Evolutionary conservation across 2,888 invertebrate species (phyloP), one percentile per base, ranked within the genome.

Genomic region (Ophion obscuratus): DNA sequence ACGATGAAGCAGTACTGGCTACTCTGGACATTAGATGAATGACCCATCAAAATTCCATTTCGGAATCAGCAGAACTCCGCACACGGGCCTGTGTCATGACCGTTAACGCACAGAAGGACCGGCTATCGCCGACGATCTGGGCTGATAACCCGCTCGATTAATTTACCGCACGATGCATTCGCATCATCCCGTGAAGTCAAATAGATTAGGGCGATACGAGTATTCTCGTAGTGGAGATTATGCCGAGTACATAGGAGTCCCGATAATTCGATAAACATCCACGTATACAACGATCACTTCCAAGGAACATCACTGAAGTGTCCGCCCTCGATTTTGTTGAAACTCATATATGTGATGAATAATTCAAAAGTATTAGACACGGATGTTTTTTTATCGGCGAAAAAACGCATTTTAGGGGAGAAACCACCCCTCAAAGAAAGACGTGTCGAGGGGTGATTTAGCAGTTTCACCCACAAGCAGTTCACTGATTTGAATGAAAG

Each of bases 71-170:
- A 70, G 11, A 74, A 74, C 53, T 53, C 57, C 59, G 57, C 44
- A 67, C 57, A 76, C 14, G 17, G 24, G 36, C 47, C 36, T 62
- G 53, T 24, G 59, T 70, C 53, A 57, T 57, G 62, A n/a, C 24
- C 62, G 64, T 27, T 17, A 36, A 61, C 36, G 24, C 66, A 62
- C 53, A 17, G 61, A 61, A 27, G 17, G 24, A 31, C 47, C 27
- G 61, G 67, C 74, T 75, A 78, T 85, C 85, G 78, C 57, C 78
- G 74, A 78, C 78, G 81, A 81, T 81, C 74, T 78, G 74, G 53
- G 68, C 78, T 78, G 74, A 81, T 81, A 78, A 85, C 44, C 81
- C 68, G 75, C 74, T 74, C 78, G 78, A 77, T 85, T 81, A 85
- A 85, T 85, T 85, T 81, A 74, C 81, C 81, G 81, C 78, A 27